These are phyloP conservation scores for Malurus leucopterus DNA, from an alignment of 2,797 vertebrate species.

Conservation along the genomic window DNA sequence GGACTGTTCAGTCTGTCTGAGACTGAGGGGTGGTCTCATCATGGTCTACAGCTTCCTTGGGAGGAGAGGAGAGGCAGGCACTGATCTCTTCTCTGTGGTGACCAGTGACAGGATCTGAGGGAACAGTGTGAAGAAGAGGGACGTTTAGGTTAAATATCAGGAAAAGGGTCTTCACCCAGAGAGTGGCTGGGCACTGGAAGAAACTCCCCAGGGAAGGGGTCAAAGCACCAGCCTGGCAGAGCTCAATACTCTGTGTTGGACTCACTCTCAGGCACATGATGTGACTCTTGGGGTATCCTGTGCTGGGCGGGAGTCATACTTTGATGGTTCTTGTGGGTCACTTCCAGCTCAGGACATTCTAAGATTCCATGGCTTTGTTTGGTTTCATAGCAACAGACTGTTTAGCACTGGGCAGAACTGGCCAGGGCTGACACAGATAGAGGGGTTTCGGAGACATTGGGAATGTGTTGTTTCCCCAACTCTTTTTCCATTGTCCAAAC, in stretches of 20 bases:
- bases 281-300: background rate
- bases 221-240: background rate
- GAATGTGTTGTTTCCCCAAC: fast-evolving
- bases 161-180: background rate
- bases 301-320: background rate
- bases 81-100: background rate
- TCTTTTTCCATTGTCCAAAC: background rate
- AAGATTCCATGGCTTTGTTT: background rate
- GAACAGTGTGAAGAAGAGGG: background rate
- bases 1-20: background rate
- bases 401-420: background rate
- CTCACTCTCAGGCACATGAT: background rate
- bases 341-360: background rate
- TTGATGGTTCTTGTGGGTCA: background rate
- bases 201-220: background rate
- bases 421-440: background rate
- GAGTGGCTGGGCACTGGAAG: background rate
- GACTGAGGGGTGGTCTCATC: too few species aligned
- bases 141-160: background rate
- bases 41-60: fast-evolving
- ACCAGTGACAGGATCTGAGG: fast-evolving
- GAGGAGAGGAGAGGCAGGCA: background rate
- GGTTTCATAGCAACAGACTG: background rate
- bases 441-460: background rate
- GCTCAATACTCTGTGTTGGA: background rate